These are phyloP conservation scores for Spheniscus mendiculus DNA, from an alignment of 2,113 vertebrate species.

Conservation along the genomic window DNA sequence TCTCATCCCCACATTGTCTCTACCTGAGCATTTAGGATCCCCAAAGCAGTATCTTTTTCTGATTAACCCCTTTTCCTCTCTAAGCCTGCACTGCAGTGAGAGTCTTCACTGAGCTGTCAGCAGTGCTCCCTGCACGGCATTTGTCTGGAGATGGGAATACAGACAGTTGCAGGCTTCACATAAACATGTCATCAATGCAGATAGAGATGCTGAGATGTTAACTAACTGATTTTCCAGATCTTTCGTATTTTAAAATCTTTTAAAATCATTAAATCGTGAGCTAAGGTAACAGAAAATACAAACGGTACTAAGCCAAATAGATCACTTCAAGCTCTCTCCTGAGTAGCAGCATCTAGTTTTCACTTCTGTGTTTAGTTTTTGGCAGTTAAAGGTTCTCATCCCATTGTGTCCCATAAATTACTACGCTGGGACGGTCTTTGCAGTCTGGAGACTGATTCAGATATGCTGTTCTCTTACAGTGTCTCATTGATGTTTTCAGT, in stretches of 20 bases:
- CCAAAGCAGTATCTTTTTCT: background rate
- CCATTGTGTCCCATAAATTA: constrained; percentile 40
- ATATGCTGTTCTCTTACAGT: background rate
- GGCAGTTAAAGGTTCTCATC: constrained; percentile 28
- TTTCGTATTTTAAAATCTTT: background rate
- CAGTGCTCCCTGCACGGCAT: background rate
- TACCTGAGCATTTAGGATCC: background rate
- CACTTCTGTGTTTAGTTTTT: constrained; percentile 36
- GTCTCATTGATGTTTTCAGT: constrained; percentile 53
- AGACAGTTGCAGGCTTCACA: background rate
- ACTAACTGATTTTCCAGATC: background rate
- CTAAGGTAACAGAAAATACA: background rate
- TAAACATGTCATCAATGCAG: too few relatives aligned
- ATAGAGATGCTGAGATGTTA: background rate
- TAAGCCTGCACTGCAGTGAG: background rate
- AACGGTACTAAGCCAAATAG: background rate
- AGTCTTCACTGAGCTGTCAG: background rate
- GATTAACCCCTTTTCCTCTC: constrained; percentile 7
- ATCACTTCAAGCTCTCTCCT: background rate
- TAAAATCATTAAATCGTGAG: background rate
- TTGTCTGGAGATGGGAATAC: background rate
- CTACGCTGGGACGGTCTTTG: background rate
- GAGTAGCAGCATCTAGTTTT: constrained; percentile 9
- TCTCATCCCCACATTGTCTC: background rate
- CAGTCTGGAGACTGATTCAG: constrained; percentile 16